Evolutionary conservation across 2,888 invertebrate species (phyloP), one percentile per base, ranked within the genome.

Genomic region (Drosophila leonis): DNA sequence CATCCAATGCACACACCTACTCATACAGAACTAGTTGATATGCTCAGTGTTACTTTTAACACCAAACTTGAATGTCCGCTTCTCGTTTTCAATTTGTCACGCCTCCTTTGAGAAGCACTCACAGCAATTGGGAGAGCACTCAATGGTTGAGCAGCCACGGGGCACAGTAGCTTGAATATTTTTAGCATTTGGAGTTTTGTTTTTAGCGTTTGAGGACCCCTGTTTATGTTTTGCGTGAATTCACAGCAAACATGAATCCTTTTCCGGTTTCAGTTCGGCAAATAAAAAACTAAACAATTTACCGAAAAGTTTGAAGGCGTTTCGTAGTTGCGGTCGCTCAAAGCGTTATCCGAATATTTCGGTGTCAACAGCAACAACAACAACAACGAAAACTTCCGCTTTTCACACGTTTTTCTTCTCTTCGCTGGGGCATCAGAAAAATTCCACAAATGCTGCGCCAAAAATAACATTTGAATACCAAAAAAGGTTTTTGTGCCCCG

Each of bases 391-490:
- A 4, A 24, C 24, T 85, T 88, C 78, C 86, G 80, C 65, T 71
- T 84, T 88, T 83, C 88, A 73, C 88, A 83, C 83, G 71, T 54
- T 72, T 80, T 80, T 55, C 63, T 61, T 52, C 35, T 20, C 12
- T 35, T 51, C 44, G 46, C 48, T 37, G 55, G n/a, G 42, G 57
- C 46, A 55, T 20, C 41, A 49, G 46, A 63, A 68, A 68, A 70
- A 75, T 83, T 64, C 78, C 80, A 68, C 83, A 86, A 86, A 83
- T 77, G 86, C 71, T 77, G 77, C 80, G 71, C 88, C 80, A 83
- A 79, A 83, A 83, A 83, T 80, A 83, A 82, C 88, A 83, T 85
- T 79, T 83, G 83, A 85, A 88, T 83, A 69, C 83, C 85, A 77
- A 82, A 88, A 88, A 76, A 75, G 83, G 81, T 80, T 84, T 82